A percentile compares a stretch with the other conserved stretches of the same genome.
phyloP scores from a whole-genome alignment of 2,797 vertebrate genomes.

The Pelodytes ibericus region DNA sequence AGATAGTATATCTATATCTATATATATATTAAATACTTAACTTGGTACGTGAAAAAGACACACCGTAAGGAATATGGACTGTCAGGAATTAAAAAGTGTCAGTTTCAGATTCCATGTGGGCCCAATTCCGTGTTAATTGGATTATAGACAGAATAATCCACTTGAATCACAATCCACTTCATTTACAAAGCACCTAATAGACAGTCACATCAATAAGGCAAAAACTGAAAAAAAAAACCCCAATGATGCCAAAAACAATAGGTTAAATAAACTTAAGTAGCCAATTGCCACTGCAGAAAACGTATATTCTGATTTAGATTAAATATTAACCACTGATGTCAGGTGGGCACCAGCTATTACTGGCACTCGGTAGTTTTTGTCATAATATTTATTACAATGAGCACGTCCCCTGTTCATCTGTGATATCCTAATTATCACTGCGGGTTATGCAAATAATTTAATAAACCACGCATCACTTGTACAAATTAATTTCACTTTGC shows the following conservation, averaged over 20 bases:
- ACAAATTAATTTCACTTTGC: slow-evolving; percentile 23
- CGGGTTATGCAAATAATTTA: slow-evolving; percentile 33
- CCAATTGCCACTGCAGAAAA: background rate
- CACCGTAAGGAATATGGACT: no score
- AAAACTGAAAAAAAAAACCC: background rate
- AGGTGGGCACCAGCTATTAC: background rate
- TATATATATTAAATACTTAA: no score
- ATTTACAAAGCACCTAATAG: background rate
- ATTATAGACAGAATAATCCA: background rate
- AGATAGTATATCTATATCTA: no score
- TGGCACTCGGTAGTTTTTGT: background rate
- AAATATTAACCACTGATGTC: background rate
- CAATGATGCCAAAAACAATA: no score
- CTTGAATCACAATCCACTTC: background rate
- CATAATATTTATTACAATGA: background rate
- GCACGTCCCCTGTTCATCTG: background rate
- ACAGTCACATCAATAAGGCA: background rate
- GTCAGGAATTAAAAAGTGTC: no score
- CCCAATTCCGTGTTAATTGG: background rate
- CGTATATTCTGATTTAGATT: background rate
- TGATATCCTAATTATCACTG: slow-evolving; percentile 19
- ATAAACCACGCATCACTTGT: slow-evolving; percentile 20
- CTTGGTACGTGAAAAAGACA: no score
- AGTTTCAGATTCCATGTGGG: no score
- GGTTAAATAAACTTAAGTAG: background rate